Percentiles rank a stretch among this genome's conserved stretches.
Evolutionary conservation across 2,113 vertebrate genomes (phyloP).

Genomic region (Astatoreochromis straeleni): DNA sequence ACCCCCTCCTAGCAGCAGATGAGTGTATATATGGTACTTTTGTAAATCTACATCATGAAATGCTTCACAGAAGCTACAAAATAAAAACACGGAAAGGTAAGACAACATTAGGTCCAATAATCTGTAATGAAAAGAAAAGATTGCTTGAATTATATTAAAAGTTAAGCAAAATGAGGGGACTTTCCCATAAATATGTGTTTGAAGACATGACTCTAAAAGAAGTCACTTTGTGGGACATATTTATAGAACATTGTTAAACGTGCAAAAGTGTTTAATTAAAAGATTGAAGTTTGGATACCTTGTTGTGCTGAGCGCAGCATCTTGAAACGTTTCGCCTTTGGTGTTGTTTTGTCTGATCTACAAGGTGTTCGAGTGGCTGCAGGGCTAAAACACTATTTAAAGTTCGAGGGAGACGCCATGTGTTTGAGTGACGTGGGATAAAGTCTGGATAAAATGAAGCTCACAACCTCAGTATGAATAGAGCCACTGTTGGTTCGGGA

Average conservation of each 20-base stretch:
- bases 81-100: fast-evolving
- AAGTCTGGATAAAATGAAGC: background rate
- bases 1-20: background rate
- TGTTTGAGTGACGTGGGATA: background rate
- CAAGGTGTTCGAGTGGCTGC: background rate
- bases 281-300: background rate
- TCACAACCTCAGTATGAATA: background rate
- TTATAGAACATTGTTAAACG: background rate
- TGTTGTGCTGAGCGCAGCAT: background rate
- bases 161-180: background rate
- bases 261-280: background rate
- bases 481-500: background rate
- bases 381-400: background rate
- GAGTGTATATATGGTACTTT: background rate
- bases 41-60: background rate
- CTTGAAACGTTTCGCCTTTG: background rate
- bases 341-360: background rate
- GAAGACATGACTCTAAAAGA: background rate
- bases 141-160: background rate
- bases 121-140: background rate
- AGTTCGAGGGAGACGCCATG: fast-evolving
- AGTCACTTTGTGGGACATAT: background rate
- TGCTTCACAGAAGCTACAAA: background rate
- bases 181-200: background rate
- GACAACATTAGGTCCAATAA: background rate